Percentiles rank a stretch among this genome's conserved stretches.
Evolutionary conservation across 2,888 invertebrate genomes (phyloP).

Genomic region (Ectemnius continuus): DNA sequence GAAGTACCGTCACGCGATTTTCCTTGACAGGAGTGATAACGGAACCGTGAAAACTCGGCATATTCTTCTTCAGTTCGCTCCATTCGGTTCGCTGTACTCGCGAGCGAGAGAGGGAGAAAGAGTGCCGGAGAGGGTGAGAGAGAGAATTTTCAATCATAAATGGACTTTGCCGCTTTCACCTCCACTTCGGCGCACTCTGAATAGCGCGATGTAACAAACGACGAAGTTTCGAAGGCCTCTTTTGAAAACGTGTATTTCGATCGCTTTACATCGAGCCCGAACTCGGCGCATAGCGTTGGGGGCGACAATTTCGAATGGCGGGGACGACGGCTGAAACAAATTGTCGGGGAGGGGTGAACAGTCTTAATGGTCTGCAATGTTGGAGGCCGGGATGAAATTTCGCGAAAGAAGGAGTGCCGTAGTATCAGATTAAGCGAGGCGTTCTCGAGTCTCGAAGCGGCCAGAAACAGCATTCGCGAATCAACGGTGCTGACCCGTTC

Average conservation of each 20-base stretch:
- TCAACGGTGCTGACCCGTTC: conserved; percentile 41
- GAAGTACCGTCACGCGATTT: too few species aligned
- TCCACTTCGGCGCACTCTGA: neutral
- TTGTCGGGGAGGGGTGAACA: conserved; percentile 62
- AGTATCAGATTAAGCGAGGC: conserved; percentile 39
- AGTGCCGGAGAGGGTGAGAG: neutral
- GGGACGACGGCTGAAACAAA: conserved; percentile 58
- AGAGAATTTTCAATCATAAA: conserved; percentile 37
- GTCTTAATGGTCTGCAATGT: conserved; percentile 58
- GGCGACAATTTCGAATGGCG: conserved; percentile 30
- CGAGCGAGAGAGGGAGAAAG: too few species aligned
- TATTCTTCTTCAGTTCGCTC: neutral
- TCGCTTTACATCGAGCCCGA: conserved; percentile 46
- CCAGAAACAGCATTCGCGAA: conserved; percentile 18
- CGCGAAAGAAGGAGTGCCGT: conserved; percentile 35
- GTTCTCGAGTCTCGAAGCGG: conserved; percentile 11
- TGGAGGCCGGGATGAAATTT: conserved; percentile 51
- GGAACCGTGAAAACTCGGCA: neutral
- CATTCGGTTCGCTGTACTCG: too few species aligned
- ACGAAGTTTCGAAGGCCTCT: conserved; percentile 6
- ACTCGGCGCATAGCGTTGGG: conserved; percentile 41
- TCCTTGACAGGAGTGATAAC: too few species aligned
- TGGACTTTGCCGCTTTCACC: conserved; percentile 18
- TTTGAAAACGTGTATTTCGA: conserved; percentile 16
- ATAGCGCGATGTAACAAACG: too few species aligned